Base-by-base conservation (phyloP, 2,888 invertebrate genomes). In the Mesorhabditis spiculigera region DNA sequence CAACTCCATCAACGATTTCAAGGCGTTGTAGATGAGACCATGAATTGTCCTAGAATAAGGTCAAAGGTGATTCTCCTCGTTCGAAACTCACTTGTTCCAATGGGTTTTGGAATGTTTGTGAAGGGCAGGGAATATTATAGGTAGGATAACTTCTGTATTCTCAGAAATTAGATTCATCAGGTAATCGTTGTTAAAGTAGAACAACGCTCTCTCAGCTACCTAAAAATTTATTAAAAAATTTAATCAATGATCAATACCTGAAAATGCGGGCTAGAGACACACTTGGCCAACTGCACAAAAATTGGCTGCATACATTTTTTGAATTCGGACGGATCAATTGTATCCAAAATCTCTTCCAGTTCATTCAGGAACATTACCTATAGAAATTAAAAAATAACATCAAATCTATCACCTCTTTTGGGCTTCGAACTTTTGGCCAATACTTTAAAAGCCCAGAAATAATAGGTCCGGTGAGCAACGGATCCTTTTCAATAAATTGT, bases 341-440 rank as follows among this genome's bases (percentile, higher is more conserved):
- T 95, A 88, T 98, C 97, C 81, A 98, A 89, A 73, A 98, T 95
- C 88, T 98, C 98, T 88, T 98, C 98, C 87, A 98, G 91, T 88
- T 98, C 98, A 86, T 96, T 96, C 79, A 97, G 90, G 89, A 96
- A 97, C 97, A 97, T 97, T 79, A 96, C 95, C 89, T 89, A 8
- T 10, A 70, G 28, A 50, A 50, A 10, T 13, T n/a, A 50, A 50
- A 50, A 13, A 50, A 13, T 42, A 10, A 62, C 5, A 44, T 8
- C n/a, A 63, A 44, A 4, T 41, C 6, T 43, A 65, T 4, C 44
- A 90, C 90, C 89, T 98, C 97, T 88, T 98, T 98, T 70, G 95
- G 95, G 84, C 95, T 95, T 88, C 95, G 95, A 44, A 95, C 95
- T 89, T 96, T 97, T 80, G 97, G 97, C 96, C 96, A 97, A 88